Evolutionary conservation across 2,888 invertebrate species (phyloP), one percentile per base, ranked within the genome.

Genomic region (Hetaerina titia): DNA sequence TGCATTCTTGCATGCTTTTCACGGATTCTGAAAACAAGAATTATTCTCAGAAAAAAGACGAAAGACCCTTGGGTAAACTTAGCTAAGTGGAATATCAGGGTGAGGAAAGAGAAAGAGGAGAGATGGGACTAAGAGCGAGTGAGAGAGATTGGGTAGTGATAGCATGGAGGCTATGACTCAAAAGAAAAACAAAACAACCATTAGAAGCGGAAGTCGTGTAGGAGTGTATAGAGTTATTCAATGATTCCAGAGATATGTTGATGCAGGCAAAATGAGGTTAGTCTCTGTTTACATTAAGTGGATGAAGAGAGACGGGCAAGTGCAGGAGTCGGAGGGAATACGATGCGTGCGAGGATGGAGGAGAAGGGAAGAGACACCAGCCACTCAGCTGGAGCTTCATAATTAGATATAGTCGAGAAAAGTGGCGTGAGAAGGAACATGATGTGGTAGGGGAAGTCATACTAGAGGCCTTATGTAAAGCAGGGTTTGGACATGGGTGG

Each of bases 321-420:
- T 8, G 58, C 22, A 45, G n/a, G 69, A 19, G 69, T 19, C 69
- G 69, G n/a, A 69, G n/a, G 4, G 22, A 69, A 69, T 69, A 69
- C 69, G 69, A 69, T n/a, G n/a, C 6, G 69, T 19, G n/a, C 45
- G 45, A 56, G 17, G 13, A 22, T 25, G 57, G 22, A 22, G 89
- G 9, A 58, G 57, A 6, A 8, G 2, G 11, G 90, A 7, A 15
- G 31, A 63, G 63, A 57, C 63, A 90, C 63, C 60, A 90, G 90
- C 92, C 69, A 92, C 92, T 92, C 92, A 92, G 92, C 56, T 74
- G 74, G 56, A 92, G 69, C 92, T 92, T 92, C 69, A 74, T 92
- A 92, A 92, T 92, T 90, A 90, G 90, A 90, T 90, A 60, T 63
- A 63, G 58, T 69, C n/a, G n/a, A n/a, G 19, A 17, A n/a, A n/a